Base-by-base conservation (phyloP, 2,797 vertebrate genomes). In the Periparus ater region DNA sequence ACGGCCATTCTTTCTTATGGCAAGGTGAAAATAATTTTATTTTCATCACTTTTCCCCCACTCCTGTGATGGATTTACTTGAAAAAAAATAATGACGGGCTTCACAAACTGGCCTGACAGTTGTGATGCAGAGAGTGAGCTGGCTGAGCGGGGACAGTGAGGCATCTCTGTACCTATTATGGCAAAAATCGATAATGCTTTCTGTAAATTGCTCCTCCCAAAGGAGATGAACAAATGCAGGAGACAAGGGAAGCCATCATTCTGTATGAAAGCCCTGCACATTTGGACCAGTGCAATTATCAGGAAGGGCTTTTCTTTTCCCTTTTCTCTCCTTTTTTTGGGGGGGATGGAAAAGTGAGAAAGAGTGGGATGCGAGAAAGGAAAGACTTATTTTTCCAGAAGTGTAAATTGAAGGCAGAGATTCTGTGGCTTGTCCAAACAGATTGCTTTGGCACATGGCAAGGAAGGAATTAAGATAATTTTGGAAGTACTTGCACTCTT, bases 121-220 rank as follows among this genome's bases (percentile, higher is more conserved):
- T 98, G 97, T 97, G 97, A 97, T 98, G 97, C 86, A 92, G 97
- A 95, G 97, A 98, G 98, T 91, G 88, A 97, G 97, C 97, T 40
- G 96, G 96, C 98, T 97, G 98, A 98, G 98, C 97, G 94, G 97
- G 98, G 97, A 97, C 85, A 91, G 97, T 95, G 98, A 97, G 97
- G 97, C 98, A 98, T 97, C 97, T 98, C 97, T 97, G 97, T 97
- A 98, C 98, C 98, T 98, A 98, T 98, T 98, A 98, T 98, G 98
- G 98, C 97, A 97, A 98, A 98, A 98, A 98, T 98, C 98, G 95
- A 98, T 98, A 98, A 97, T 98, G 98, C 98, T 98, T 98, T 98
- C 98, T 98, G 98, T 98, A 98, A 98, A 98, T 98, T 98, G 98
- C 98, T 98, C 98, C 98, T 98, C 98, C 98, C 98, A 98, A 95